Conservation (phyloP, 2,888 invertebrate genomes). For the Brenthis ino region DNA sequence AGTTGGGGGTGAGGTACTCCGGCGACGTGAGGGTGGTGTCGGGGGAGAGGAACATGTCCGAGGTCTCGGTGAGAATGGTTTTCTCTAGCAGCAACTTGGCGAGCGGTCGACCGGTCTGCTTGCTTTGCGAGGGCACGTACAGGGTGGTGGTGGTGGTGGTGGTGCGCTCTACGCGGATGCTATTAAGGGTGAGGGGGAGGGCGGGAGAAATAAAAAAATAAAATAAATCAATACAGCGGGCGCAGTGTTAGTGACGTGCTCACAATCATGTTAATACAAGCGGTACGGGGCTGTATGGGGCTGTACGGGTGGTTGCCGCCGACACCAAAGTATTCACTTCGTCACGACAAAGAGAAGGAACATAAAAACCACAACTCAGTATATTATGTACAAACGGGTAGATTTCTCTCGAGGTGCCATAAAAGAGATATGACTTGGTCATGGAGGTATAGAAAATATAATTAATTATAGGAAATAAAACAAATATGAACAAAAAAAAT, state of each 20-base stretch:
- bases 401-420: neutral
- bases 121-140: conserved; percentile 52
- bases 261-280: conserved; percentile 32
- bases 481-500: too few species aligned
- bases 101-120: conserved; percentile 55
- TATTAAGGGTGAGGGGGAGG: conserved; percentile 40
- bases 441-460: neutral
- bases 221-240: conserved; percentile 59
- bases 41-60: conserved; percentile 66
- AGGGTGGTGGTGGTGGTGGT: conserved; percentile 51
- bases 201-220: conserved; percentile 48
- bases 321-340: neutral
- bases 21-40: conserved; percentile 61
- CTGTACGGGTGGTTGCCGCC: conserved; percentile 44
- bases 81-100: conserved; percentile 60
- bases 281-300: conserved; percentile 34
- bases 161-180: conserved; percentile 61
- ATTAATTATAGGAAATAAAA: neutral
- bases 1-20: conserved; percentile 64
- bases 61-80: conserved; percentile 53
- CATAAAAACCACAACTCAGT: neutral
- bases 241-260: conserved; percentile 62
- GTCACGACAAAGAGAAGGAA: neutral
- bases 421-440: neutral
- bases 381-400: neutral